Base-by-base conservation (phyloP, 2,113 vertebrate genomes). In the Pterocles orientalis region DNA sequence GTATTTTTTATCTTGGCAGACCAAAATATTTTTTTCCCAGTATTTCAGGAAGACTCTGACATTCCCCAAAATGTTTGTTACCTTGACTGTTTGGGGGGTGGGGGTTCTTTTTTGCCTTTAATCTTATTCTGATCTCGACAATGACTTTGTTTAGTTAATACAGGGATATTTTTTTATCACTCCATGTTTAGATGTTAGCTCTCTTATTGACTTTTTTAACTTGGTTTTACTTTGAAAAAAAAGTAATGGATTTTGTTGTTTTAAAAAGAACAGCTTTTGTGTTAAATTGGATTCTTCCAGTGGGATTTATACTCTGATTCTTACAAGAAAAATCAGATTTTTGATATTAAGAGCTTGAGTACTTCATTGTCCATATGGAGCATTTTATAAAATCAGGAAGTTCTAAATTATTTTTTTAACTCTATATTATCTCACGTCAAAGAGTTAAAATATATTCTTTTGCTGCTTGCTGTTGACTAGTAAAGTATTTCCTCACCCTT, bases 1-100 rank as follows among this genome's bases (percentile, higher is more conserved):
- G 28, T 62, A 94, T 89, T 93, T 96, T 93, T 94, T 75, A 72
- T 93, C 86, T 87, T 95, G 91, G 61, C 86, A 91, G 69, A 57
- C 48, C 26, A 76, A 94, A 82, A 71, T 39, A 53, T 6, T 87
- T 79, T 89, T 93, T 96, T 75, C 39, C 36, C 48, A 86, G 82
- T 90, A 81, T 90, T 95, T 96, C 79, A 87, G 65, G 77, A 89
- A 94, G 70, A 68, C n/a, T 72, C 58, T 90, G 88, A 71, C 92
- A 89, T 89, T 77, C 86, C 81, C 78, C 45, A 5, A 68, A 82
- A 82, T 41, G 83, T 92, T 91, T 62, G 62, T 95, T 94, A 85
- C 50, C 64, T 87, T 81, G 75, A n/a, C 69, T 92, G 80, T 62
- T 94, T 61, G 48, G 31, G 39, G 54, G 6, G 54, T 5, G 71